Percentiles rank a stretch among this genome's conserved stretches.
These are phyloP conservation scores for Nicator chloris DNA, from an alignment of 2,113 vertebrate species.

Conservation along the genomic window DNA sequence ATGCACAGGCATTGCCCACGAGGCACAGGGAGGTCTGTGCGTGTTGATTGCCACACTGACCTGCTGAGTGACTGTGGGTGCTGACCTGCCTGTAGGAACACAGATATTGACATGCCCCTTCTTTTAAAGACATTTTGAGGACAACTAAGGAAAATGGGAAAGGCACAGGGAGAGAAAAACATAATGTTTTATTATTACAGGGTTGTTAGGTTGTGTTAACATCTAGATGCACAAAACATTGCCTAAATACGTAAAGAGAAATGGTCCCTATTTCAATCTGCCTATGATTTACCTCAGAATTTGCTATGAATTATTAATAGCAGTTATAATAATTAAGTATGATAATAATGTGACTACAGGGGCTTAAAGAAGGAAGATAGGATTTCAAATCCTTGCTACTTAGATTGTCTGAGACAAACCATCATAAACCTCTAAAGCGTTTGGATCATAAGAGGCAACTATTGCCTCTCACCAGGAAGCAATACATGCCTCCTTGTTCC, in stretches of 20 bases:
- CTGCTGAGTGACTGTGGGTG: neutral
- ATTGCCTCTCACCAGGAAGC: neutral
- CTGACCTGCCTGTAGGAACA: neutral
- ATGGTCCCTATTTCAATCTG: neutral
- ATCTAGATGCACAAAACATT: neutral
- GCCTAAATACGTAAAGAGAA: neutral
- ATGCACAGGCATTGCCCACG: accelerated
- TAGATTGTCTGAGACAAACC: neutral
- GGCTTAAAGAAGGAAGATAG: neutral
- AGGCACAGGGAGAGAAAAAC: neutral
- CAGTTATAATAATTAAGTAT: neutral
- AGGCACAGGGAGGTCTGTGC: neutral
- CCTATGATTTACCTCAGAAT: neutral
- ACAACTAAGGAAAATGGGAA: neutral
- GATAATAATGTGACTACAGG: neutral
- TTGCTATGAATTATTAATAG: neutral
- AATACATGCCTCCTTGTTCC: neutral
- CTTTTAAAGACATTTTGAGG: neutral
- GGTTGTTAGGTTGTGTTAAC: neutral
- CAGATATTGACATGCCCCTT: neutral
- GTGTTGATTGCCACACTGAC: accelerated
- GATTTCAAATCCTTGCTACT: neutral
- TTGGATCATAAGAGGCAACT: neutral
- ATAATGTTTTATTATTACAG: neutral
- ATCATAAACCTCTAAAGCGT: neutral